Evolutionary conservation across 2,888 invertebrate genomes (phyloP).

Genomic region (Drosophila stalkeri): DNA sequence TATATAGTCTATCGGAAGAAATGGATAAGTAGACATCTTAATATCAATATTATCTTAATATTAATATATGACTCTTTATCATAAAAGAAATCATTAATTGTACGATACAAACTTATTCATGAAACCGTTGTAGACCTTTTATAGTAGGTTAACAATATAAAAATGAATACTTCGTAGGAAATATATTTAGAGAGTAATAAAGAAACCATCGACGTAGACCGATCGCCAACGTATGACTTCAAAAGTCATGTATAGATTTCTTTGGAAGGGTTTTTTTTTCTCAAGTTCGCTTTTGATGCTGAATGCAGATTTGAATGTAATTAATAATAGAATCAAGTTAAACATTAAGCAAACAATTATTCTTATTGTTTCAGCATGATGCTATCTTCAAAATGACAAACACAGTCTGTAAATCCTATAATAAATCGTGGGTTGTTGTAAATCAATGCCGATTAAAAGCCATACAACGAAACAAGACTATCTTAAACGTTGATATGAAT

Average conservation of each 20-base stretch:
- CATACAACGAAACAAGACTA: background rate
- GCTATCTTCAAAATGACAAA: background rate
- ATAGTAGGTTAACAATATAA: background rate
- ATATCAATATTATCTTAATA: no score
- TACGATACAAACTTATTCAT: background rate
- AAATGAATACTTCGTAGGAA: background rate
- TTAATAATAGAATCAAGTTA: no score
- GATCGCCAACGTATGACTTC: background rate
- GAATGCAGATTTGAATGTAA: slow-evolving; percentile 1
- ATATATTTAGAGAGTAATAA: background rate
- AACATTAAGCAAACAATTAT: background rate
- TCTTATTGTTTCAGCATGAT: background rate
- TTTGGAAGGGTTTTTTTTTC: background rate
- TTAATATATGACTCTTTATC: no score
- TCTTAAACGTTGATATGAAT: background rate
- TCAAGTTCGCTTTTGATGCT: background rate
- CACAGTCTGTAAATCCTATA: background rate
- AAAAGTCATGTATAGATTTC: no score
- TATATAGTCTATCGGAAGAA: no score
- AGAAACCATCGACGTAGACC: background rate
- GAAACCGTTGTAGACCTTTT: background rate
- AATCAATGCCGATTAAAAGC: background rate
- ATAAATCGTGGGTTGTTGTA: background rate
- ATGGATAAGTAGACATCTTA: no score
- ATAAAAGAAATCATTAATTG: no score